Base-by-base conservation (phyloP, 2,113 vertebrate species). In the western clawed frog (Xenopus tropicalis) region DNA sequence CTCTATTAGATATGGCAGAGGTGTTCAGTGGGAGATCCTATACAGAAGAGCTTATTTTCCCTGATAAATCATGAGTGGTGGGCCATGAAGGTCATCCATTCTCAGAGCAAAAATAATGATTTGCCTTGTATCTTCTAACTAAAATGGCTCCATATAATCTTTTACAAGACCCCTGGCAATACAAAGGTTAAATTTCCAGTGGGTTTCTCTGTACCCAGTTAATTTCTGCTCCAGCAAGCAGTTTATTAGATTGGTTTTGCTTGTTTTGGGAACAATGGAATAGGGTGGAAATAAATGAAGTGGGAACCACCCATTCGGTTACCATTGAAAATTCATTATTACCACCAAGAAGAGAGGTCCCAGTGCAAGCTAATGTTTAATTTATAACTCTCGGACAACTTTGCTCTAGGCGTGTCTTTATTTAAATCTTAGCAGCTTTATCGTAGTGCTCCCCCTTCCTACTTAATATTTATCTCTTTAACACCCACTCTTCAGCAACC, bases 391-490 rank as follows among this genome's bases (percentile, higher is more conserved):
- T 81, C 78, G 80, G 85, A 89, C 80, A 79, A 77, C 77, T 86
- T 88, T 80, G 87, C 87, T 92, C 72, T 80, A 88, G 84, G 84
- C 82, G 78, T 74, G 67, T 86, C 82, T 85, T 83, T 79, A 83
- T 86, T 83, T 83, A 88, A 84, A 86, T 86, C 86, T 83, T 87
- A 89, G 83, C 83, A 86, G 80, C 85, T 86, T 88, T 42, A 72
- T 72, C 79, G 82, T 62, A 77, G 79, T 78, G 85, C 74, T 63
- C 67, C 64, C 64, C 3, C 83, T 80, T 67, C 75, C 58, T 72
- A 71, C 85, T 87, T 88, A 88, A 86, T 86, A 90, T 91, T 91
- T 91, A 91, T 89, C 82, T 88, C 86, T 86, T 92, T 86, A 83
- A 82, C 85, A 89, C 88, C 87, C 84, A 70, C 56, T 81, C 82